These are phyloP conservation scores for Nasonovia ribisnigri DNA, from an alignment of 2,888 invertebrate genomes.

Conservation along the genomic window DNA sequence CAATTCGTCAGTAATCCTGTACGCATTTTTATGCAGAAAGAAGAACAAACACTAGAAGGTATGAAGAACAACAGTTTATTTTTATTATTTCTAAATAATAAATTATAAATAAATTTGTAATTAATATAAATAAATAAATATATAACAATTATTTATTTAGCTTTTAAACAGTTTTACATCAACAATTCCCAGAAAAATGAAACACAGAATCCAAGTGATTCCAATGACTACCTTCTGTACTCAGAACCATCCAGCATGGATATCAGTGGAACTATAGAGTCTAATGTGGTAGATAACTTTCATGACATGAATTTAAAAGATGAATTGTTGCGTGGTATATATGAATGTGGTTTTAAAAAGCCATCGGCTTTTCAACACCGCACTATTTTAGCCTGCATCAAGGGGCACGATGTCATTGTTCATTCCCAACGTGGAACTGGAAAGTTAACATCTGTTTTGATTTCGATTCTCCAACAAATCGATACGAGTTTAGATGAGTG, in stretches of 20 bases:
- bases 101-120: no score
- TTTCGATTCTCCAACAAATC: constrained; percentile 97
- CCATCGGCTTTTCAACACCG: constrained; percentile 99
- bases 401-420: constrained; percentile 97
- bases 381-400: constrained; percentile 97
- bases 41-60: constrained; percentile 69
- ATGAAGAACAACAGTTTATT: constrained; percentile 23
- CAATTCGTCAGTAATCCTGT: constrained; percentile 98
- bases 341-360: constrained; percentile 99
- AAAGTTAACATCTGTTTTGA: constrained; percentile 99
- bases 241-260: no score
- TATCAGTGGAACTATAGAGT: background rate
- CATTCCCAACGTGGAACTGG: constrained; percentile 99
- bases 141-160: constrained; percentile 74
- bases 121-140: no score
- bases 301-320: constrained; percentile 98
- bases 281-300: constrained; percentile 87
- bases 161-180: constrained; percentile 99
- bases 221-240: no score
- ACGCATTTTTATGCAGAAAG: constrained; percentile 95
- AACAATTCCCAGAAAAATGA: constrained; percentile 95
- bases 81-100: constrained; percentile 60
- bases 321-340: constrained; percentile 96
- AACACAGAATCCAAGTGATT: constrained; percentile 71
- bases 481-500: constrained; percentile 90